Percentiles rank a stretch among this genome's conserved stretches.
These are phyloP conservation scores for Brachionus sp. DNA, from an alignment of 1,140 invertebrate species.

Conservation along the genomic window DNA sequence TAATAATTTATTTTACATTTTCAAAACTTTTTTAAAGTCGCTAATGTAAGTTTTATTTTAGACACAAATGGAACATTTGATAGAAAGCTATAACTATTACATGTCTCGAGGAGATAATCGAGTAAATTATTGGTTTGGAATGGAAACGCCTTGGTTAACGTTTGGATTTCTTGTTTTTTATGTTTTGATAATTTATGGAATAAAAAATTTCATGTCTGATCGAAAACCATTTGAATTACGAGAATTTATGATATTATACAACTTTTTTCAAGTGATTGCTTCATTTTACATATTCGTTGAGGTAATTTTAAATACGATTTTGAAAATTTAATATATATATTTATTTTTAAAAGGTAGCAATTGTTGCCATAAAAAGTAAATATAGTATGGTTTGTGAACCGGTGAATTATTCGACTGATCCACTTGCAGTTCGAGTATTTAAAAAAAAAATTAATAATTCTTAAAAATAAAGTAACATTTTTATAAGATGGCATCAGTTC, in stretches of 20 bases:
- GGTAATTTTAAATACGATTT: constrained; percentile 36
- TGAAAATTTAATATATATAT: not conserved
- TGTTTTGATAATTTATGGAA: constrained; percentile 48
- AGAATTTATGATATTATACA: constrained; percentile 53
- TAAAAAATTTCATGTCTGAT: constrained; percentile 53
- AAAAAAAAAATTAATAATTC: not conserved
- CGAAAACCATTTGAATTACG: constrained; percentile 52
- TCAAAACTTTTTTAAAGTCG: too few species aligned
- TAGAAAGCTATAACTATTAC: not conserved
- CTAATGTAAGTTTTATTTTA: not conserved
- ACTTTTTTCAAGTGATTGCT: constrained; percentile 51
- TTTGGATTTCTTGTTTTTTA: constrained; percentile 47
- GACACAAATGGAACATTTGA: constrained; percentile 7
- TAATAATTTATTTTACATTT: not conserved
- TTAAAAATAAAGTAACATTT: not conserved
- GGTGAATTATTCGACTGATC: constrained; percentile 50
- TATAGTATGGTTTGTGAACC: constrained; percentile 52
- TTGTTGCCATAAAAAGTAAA: constrained; percentile 48
- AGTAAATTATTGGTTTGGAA: constrained; percentile 60
- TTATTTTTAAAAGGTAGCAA: constrained; percentile 48
- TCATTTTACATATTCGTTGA: constrained; percentile 53
- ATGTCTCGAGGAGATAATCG: constrained; percentile 53
- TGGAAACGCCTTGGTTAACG: constrained; percentile 58
- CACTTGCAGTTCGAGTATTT: constrained; percentile 46
- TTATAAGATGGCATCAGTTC: constrained; percentile 46